Evolutionary conservation across 2,797 vertebrate genomes (phyloP).

Genomic region (Tragopan temminckii): DNA sequence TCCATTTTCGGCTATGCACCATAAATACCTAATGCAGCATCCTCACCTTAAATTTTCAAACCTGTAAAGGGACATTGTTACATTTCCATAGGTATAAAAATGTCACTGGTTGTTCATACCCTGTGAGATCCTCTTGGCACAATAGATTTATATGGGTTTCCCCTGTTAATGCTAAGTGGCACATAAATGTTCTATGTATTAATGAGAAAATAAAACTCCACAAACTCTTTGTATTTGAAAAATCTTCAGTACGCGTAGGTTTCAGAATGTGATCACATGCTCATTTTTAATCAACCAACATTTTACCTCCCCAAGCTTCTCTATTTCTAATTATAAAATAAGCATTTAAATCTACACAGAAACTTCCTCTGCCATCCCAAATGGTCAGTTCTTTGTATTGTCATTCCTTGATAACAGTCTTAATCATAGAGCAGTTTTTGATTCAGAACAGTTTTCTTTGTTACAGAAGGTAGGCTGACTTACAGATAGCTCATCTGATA

Average conservation of each 20-base stretch:
- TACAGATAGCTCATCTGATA: neutral
- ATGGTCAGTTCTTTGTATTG: neutral
- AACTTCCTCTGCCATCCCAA: neutral
- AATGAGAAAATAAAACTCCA: neutral
- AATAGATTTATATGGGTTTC: neutral
- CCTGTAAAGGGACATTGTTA: neutral
- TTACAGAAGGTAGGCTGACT: neutral
- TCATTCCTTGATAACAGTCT: neutral
- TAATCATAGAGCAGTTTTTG: neutral
- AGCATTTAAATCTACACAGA: neutral
- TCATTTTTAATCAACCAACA: neutral
- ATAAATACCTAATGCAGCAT: neutral
- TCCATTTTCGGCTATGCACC: neutral
- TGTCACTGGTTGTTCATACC: neutral
- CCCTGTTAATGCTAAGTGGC: neutral
- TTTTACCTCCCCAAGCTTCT: neutral
- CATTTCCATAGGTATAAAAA: conserved; percentile 19
- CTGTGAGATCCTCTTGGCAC: neutral
- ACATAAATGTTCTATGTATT: neutral
- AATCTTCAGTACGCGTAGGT: neutral
- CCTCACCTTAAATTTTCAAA: neutral
- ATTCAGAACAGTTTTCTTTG: neutral
- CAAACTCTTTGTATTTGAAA: neutral
- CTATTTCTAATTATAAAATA: neutral
- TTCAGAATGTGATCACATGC: neutral